phyloP scores from a whole-genome alignment of 1,140 invertebrate species.

The Coelopa frigida region DNA sequence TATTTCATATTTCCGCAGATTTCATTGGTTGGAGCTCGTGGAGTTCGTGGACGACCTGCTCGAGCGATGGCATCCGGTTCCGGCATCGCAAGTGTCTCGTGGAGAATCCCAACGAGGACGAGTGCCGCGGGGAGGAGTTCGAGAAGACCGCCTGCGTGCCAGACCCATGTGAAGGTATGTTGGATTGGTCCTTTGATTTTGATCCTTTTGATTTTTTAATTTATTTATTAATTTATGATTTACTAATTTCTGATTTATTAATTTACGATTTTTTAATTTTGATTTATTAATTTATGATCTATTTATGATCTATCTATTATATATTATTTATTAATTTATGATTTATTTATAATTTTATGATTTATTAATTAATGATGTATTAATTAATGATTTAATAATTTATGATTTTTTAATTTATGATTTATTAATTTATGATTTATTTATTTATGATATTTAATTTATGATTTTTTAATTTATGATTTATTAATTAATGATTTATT shows the following conservation, averaged over 20 bases:
- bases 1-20: slow-evolving; percentile 37
- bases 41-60: slow-evolving; percentile 65
- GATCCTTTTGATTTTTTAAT: neutral
- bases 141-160: slow-evolving; percentile 60
- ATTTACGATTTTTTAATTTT: neutral
- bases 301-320: too few species aligned
- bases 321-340: too few species aligned
- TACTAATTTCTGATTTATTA: neutral
- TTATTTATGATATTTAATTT: neutral
- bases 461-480: too few species aligned
- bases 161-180: slow-evolving; percentile 30
- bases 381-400: neutral
- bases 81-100: slow-evolving; percentile 55
- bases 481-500: neutral
- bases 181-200: neutral
- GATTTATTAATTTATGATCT: neutral
- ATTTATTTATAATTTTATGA: too few species aligned
- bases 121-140: slow-evolving; percentile 57
- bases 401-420: neutral
- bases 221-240: neutral
- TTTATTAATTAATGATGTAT: neutral
- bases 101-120: slow-evolving; percentile 46
- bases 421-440: neutral
- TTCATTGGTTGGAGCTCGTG: slow-evolving; percentile 56
- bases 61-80: slow-evolving; percentile 56